These are phyloP conservation scores for Hippasteria phrygiana DNA, from an alignment of 53 echinoderm and acorn worm genomes.

Conservation along the genomic window DNA sequence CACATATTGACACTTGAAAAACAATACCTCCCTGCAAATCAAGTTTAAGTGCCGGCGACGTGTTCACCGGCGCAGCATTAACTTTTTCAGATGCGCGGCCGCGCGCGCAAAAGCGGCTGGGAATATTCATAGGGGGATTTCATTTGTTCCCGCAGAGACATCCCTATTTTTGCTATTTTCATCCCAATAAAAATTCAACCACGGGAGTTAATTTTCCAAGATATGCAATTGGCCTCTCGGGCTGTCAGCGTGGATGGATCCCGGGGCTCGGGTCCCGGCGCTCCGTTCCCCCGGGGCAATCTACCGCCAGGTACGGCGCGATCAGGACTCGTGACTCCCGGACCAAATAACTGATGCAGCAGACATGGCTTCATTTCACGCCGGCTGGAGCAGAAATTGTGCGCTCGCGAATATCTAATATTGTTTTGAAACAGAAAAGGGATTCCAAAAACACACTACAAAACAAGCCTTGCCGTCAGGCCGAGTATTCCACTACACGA, in stretches of 20 bases:
- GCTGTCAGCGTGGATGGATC: not conserved
- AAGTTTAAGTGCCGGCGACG: not conserved
- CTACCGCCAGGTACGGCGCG: slow-evolving; percentile 9
- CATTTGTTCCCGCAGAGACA: not conserved
- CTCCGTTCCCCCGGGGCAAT: not conserved
- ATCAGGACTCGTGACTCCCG: slow-evolving; percentile 20
- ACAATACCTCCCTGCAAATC: not conserved
- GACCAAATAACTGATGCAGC: slow-evolving; percentile 20
- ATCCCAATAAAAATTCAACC: slow-evolving; percentile 21
- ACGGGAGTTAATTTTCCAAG: slow-evolving; percentile 26
- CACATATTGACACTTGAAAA: not conserved
- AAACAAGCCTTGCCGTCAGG: no score
- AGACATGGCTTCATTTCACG: slow-evolving; percentile 38
- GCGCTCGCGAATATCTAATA: not conserved
- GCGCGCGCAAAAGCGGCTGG: not conserved
- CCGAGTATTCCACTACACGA: no score
- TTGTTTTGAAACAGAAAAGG: not conserved
- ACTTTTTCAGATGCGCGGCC: not conserved
- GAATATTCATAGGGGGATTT: slow-evolving; percentile 24
- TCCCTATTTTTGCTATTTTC: not conserved
- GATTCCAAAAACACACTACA: slow-evolving; percentile 4
- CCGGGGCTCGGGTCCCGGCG: not conserved
- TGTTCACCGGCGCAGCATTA: not conserved
- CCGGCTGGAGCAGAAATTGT: slow-evolving; percentile 15
- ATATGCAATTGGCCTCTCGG: slow-evolving; percentile 9